phyloP scores from a whole-genome alignment of 2,888 invertebrate species.

The Eristalis tenax region DNA sequence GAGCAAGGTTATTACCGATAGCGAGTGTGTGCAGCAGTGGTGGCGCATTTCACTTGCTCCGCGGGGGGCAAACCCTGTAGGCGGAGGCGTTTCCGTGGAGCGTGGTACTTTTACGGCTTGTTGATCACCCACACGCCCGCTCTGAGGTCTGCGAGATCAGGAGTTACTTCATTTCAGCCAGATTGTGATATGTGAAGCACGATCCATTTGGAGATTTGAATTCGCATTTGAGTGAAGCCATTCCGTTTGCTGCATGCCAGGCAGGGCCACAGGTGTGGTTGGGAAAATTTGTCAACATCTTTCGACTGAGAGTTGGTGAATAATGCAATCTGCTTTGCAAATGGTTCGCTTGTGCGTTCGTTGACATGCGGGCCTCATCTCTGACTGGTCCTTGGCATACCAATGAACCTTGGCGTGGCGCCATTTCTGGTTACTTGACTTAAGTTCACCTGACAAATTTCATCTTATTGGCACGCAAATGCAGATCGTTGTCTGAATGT shows the following conservation, averaged over 20 bases:
- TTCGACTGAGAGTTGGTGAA: background rate
- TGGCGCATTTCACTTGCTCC: background rate
- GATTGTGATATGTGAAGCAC: background rate
- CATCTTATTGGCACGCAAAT: background rate
- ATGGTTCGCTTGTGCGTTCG: background rate
- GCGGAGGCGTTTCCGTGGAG: background rate
- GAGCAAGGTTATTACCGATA: conserved; percentile 30
- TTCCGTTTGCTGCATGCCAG: background rate
- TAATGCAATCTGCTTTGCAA: background rate
- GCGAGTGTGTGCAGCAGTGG: background rate
- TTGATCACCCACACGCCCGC: background rate
- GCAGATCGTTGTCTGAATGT: background rate
- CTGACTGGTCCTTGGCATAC: background rate
- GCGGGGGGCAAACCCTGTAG: background rate
- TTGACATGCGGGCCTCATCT: background rate
- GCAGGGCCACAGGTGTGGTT: background rate
- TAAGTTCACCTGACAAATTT: background rate
- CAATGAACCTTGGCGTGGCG: background rate
- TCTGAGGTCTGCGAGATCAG: background rate
- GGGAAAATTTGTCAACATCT: background rate
- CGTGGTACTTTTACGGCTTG: background rate
- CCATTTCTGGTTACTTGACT: background rate
- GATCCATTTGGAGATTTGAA: background rate
- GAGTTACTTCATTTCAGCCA: background rate
- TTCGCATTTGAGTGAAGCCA: background rate